Base-by-base conservation (phyloP, 2,888 invertebrate genomes). In the Erebia aethiops region DNA sequence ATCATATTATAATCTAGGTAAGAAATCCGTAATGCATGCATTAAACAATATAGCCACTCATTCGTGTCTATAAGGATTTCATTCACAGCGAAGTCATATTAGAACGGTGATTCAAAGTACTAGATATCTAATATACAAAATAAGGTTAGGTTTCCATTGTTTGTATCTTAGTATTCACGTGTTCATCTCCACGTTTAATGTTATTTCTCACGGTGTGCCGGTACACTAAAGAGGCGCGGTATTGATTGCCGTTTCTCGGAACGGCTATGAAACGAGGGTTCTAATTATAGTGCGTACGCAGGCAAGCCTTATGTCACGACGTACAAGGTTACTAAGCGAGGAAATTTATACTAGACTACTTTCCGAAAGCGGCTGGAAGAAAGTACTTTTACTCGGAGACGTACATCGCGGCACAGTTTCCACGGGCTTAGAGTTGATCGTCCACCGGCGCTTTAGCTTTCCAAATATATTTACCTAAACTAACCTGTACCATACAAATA, bases 321-420 rank as follows among this genome's bases (percentile, higher is more conserved):
- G 84, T 82, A 88, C 89, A 90, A 90, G 89, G 89, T 89, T 91
- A 88, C 85, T 84, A 82, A 86, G 82, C 82, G 84, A 88, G 89
- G 87, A 91, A 90, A 88, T 88, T 86, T 82, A 85, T 86, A 87
- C 85, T 84, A 87, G 87, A 85, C 91, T 81, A 86, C 89, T 91
- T 92, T 93, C 90, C 87, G 91, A 92, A 92, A 91, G 90, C 90
- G 90, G 90, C 86, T 84, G 81, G 89, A 92, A 91, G 92, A 92
- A 92, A 93, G 92, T 91, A 91, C 92, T 93, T 92, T 92, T 93
- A 91, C 92, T 92, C 81, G 84, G 87, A 89, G 90, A 87, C 86
- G 84, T 83, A 82, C 84, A 85, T 83, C 80, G 84, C 90, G 92
- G 84, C 92, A 91, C 87, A 92, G 92, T 93, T 93, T 92, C 92